Base-by-base conservation (phyloP, 2,797 vertebrate species). In the Florisuga fusca region DNA sequence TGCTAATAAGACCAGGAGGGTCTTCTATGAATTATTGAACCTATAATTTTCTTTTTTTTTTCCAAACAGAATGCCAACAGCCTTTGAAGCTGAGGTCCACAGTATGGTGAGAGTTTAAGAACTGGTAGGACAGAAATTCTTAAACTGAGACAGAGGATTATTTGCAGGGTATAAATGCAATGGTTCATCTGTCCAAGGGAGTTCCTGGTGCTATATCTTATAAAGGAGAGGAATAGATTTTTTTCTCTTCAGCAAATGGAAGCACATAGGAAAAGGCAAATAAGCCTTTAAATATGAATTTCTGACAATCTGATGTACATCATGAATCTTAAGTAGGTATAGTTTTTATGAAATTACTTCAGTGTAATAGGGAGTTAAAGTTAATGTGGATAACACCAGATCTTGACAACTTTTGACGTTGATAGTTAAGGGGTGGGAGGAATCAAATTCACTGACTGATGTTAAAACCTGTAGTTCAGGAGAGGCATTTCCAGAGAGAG, bases 281-380 rank as follows among this genome's bases (percentile, higher is more conserved):
- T 84, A 79, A 62, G 9, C 18, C 15, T 63, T 77, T 69, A 79
- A 21, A 67, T 53, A 34, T 0, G 21, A 83, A 69, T 12, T 77
- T 92, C 46, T 78, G 43, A 79, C 29, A 83, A 85, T 59, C 51
- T 71, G 15, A 6, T 7, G 0, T 68, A 84, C n/a, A 33, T 64
- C 1, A 0, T 64, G 61, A 85, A 54, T 79, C 71, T 89, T 84
- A 89, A 46, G 36, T 79, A 73, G 62, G 13, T 77, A 11, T 68
- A 97, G 75, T 85, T 48, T 87, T 90, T 82, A 41, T 95, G 90
- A 93, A 89, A 61, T 54, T 96, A 87, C 81, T 94, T 95, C 77
- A 90, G 18, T 46, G 59, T 93, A 84, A 90, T 59, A 93, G 82
- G 82, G 84, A 93, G 51, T 23, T 91, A 86, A 86, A 92, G 93